These are phyloP conservation scores for Drosophila birchii DNA, from an alignment of 2,888 invertebrate genomes.

Conservation along the genomic window DNA sequence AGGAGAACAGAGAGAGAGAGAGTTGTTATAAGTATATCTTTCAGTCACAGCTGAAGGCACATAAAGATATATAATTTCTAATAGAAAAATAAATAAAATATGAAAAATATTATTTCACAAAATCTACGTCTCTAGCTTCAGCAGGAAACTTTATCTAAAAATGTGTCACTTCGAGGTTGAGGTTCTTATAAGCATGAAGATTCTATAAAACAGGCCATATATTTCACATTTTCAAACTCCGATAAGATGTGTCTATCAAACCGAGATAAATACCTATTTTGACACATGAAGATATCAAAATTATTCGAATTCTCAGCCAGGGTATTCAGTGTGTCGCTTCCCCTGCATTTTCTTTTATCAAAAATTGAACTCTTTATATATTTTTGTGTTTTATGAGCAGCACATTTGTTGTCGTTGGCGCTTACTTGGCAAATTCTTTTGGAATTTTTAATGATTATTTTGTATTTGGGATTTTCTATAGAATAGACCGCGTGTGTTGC, in stretches of 20 bases:
- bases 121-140: neutral
- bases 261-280: constrained; percentile 8
- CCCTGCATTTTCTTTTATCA: constrained; percentile 5
- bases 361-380: constrained; percentile 30
- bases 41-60: neutral
- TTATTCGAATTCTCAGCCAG: neutral
- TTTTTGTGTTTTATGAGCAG: constrained; percentile 30
- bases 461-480: constrained; percentile 16
- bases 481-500: neutral
- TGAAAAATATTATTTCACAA: neutral
- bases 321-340: constrained; percentile 12
- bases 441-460: constrained; percentile 36
- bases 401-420: constrained; percentile 38
- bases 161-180: constrained; percentile 10
- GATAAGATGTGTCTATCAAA: constrained; percentile 8
- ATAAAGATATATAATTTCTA: neutral
- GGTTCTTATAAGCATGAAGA: neutral
- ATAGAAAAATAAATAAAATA: neutral
- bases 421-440: constrained; percentile 36
- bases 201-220: neutral
- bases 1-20: neutral
- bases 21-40: neutral
- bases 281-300: constrained; percentile 1
- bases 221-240: constrained; percentile 8
- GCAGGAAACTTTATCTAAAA: constrained; percentile 15